These are phyloP conservation scores for Betta splendens DNA, from an alignment of 2,797 vertebrate genomes.

Conservation along the genomic window DNA sequence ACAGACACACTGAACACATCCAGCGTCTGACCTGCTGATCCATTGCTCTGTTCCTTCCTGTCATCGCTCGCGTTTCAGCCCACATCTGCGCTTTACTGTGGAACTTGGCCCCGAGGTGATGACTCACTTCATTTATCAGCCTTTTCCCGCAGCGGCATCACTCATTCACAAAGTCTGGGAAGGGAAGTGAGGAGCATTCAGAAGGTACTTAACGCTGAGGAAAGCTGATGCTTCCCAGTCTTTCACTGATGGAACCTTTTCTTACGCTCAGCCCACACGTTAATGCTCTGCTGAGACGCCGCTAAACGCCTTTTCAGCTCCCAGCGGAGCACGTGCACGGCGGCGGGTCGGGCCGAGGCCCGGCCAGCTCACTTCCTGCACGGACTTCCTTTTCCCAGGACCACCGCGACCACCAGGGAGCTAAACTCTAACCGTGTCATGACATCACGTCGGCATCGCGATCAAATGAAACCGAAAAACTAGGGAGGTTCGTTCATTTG, in stretches of 20 bases:
- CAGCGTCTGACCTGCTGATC: slow-evolving; percentile 19
- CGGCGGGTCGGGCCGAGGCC: slow-evolving; percentile 24
- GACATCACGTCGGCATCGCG: slow-evolving; percentile 42
- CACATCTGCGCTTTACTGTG: slow-evolving; percentile 39
- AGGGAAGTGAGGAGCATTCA: slow-evolving; percentile 3
- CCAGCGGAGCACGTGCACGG: background rate
- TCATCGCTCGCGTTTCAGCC: slow-evolving; percentile 27
- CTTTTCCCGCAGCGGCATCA: slow-evolving; percentile 26
- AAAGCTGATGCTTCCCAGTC: background rate
- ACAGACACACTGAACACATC: slow-evolving; percentile 22
- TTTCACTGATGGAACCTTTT: slow-evolving; percentile 1
- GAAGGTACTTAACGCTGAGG: background rate
- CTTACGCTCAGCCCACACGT: background rate
- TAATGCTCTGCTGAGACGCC: background rate
- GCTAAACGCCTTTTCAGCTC: background rate
- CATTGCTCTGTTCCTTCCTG: slow-evolving; percentile 26
- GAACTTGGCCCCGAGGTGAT: slow-evolving; percentile 41
- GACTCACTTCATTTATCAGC: slow-evolving; percentile 37
- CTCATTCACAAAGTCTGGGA: slow-evolving; percentile 35
- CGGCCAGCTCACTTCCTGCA: slow-evolving; percentile 60
- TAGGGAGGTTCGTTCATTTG: slow-evolving; percentile 22
- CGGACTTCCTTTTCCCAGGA: slow-evolving; percentile 61
- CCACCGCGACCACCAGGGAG: slow-evolving; percentile 37
- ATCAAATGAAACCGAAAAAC: background rate
- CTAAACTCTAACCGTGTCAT: slow-evolving; percentile 29